Evolutionary conservation across 2,888 invertebrate species (phyloP).

Genomic region (Dasypolia templi): DNA sequence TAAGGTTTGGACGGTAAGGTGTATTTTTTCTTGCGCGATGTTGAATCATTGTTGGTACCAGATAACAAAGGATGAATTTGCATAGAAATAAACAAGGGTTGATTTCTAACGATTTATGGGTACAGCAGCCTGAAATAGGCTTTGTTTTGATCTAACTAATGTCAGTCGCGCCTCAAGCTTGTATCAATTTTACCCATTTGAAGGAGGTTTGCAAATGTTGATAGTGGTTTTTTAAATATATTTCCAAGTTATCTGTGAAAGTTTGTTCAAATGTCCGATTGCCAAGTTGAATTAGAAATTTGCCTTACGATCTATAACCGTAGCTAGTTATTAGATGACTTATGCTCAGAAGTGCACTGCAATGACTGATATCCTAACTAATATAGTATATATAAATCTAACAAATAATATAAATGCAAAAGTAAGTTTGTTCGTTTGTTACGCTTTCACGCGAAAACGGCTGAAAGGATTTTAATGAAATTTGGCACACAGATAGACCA

Average conservation of each 20-base stretch:
- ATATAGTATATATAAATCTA: too few species aligned
- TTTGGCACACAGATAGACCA: too few species aligned
- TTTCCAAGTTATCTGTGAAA: not conserved
- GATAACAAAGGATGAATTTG: conserved; percentile 85
- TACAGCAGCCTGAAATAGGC: conserved; percentile 66
- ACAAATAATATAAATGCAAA: too few species aligned
- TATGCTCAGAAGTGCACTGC: too few species aligned
- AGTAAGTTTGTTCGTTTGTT: too few species aligned
- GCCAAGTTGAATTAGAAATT: not conserved
- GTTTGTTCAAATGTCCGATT: not conserved
- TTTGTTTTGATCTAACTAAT: conserved; percentile 82
- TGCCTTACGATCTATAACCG: not conserved
- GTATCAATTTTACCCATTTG: conserved; percentile 52
- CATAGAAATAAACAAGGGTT: conserved; percentile 85
- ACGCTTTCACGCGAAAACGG: too few species aligned
- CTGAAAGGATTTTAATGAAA: too few species aligned
- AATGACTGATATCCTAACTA: too few species aligned
- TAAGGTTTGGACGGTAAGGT: conserved; percentile 25
- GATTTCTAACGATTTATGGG: conserved; percentile 82
- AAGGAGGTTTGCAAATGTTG: not conserved
- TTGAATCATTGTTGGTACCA: conserved; percentile 75
- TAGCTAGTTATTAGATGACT: too few species aligned
- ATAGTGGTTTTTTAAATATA: too few species aligned
- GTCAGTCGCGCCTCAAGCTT: conserved; percentile 70
- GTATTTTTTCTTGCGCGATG: conserved; percentile 24